Percentiles rank a stretch among this genome's conserved stretches.
Conservation (phyloP, 2,113 vertebrate species). For the Bos indicus region DNA sequence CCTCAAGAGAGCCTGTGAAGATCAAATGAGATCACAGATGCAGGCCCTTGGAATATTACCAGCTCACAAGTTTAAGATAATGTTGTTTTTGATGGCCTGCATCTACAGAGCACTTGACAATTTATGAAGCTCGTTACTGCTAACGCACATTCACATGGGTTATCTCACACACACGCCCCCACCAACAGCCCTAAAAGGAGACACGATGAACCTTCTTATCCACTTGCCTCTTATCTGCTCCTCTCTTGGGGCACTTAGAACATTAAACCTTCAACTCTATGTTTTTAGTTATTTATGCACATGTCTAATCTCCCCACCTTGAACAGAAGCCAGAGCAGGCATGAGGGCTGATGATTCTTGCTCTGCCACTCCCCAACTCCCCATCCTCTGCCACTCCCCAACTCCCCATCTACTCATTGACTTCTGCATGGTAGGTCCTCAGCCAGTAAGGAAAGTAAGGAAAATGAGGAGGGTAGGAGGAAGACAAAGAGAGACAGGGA, state of each 20-base stretch:
- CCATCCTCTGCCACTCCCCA: not conserved
- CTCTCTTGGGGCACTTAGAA: slow-evolving; percentile 1
- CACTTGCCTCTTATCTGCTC: not conserved
- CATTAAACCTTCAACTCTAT: slow-evolving; percentile 31
- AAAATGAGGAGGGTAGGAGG: not conserved
- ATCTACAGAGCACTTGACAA: not conserved
- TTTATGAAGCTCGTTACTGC: not conserved
- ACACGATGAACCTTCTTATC: not conserved
- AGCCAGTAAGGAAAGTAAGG: not conserved
- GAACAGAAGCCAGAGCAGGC: slow-evolving; percentile 23
- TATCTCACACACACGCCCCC: not conserved
- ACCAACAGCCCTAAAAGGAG: not conserved
- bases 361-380: not conserved
- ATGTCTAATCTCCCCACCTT: not conserved
- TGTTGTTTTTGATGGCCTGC: not conserved
- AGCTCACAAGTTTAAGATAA: not conserved
- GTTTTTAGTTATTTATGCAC: slow-evolving; percentile 11
- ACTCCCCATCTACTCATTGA: not conserved
- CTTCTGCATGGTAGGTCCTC: not conserved
- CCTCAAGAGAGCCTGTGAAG: not conserved
- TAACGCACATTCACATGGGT: not conserved
- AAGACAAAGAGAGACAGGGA: not conserved
- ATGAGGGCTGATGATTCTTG: not conserved
- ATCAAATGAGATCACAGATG: not conserved
- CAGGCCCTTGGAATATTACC: not conserved